Evolutionary conservation across 2,797 vertebrate genomes (phyloP), one percentile per base, ranked within the genome.

Genomic region (Thunnus albacares): DNA sequence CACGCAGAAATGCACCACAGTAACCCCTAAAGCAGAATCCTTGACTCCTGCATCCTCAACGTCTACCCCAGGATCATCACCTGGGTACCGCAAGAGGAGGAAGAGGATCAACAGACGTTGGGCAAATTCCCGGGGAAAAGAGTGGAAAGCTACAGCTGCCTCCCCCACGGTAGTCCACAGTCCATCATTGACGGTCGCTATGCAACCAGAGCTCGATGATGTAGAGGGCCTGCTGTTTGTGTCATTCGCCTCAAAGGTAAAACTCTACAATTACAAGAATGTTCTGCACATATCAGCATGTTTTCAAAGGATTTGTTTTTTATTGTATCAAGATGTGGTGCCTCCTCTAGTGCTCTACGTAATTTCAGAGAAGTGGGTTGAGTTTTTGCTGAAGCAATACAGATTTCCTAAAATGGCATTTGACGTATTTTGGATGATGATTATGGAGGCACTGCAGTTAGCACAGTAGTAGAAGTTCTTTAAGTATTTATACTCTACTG

Each of bases 151-250:
- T 14, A 87, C 71, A 61, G 4, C 87, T 33, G 62, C 92, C 26
- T 57, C 83, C 59, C 35, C 83, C 15, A 15, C 58, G 2, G 80
- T 51, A 51, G 83, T 41, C 89, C 74, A 80, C 82, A 77, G 92
- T 4, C 80, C 90, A 4, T 77, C 76, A 53, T 43, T 80, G 74
- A 75, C 94, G 84, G 90, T 93, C 91, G 84, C 96, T 85, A 94
- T 96, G 91, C 97, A 97, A 79, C 97, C 97, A 0, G 97, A 99
- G 90, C 94, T 98, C 87, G 98, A 99, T 89, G 96, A 98, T 74
- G 97, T 99, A 26, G 98, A 99, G n/a, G 98, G 98, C 82, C 93
- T 98, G 92, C 94, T 98, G 71, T 99, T 99, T 94, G 97, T 98
- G 79, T 98, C 98, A 24, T 99, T 99, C 94, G 94, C 95, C 84